Evolutionary conservation across 2,888 invertebrate genomes (phyloP).

Genomic region (Calameuta filiformis): DNA sequence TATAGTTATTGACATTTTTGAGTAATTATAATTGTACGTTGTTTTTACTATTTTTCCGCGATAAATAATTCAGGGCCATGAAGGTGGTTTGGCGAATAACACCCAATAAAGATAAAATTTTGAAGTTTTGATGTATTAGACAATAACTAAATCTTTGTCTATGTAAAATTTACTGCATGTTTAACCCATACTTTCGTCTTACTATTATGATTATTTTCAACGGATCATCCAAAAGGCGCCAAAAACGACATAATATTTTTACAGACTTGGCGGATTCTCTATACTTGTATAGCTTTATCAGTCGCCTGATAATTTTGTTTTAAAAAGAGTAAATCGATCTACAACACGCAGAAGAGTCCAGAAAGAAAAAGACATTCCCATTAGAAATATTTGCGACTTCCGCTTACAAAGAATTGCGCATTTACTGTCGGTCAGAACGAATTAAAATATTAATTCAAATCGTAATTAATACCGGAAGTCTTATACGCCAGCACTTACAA

Average conservation of each 20-base stretch:
- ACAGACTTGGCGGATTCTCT: background rate
- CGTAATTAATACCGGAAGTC: background rate
- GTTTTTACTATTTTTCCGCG: background rate
- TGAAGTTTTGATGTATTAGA: no score
- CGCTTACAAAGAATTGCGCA: background rate
- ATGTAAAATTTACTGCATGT: no score
- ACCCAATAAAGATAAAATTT: no score
- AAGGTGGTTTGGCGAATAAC: background rate
- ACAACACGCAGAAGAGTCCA: background rate
- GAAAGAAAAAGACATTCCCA: background rate
- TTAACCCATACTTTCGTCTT: no score
- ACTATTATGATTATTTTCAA: no score
- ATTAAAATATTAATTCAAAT: background rate
- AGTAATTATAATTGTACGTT: background rate
- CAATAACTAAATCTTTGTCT: no score
- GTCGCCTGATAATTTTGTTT: no score
- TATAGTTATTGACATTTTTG: background rate
- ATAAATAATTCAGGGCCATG: background rate
- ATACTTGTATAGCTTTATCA: no score
- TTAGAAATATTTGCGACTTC: background rate
- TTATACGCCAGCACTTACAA: conserved; percentile 6
- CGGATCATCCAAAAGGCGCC: background rate
- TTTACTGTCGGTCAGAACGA: background rate
- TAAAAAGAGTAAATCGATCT: no score
- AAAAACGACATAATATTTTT: background rate